Evolutionary conservation across 1,140 invertebrate genomes (phyloP).

Genomic region (Thaumatotibia leucotreta): DNA sequence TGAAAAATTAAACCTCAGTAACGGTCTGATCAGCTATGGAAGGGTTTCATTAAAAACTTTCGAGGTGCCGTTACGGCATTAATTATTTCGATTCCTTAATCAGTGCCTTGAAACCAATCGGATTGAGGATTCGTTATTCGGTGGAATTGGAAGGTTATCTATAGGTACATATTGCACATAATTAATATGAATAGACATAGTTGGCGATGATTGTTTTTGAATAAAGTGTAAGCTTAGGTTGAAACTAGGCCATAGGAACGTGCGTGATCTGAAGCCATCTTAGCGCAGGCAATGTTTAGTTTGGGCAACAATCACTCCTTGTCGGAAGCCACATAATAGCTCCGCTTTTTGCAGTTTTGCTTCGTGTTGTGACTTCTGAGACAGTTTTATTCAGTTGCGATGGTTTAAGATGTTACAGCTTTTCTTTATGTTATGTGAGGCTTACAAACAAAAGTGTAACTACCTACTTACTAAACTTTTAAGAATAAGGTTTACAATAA

Average conservation of each 20-base stretch:
- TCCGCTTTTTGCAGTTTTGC: not conserved
- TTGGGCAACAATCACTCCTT: not conserved
- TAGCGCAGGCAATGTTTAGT: not conserved
- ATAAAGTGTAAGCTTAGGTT: not conserved
- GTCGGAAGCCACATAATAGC: not conserved
- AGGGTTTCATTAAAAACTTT: conserved; percentile 43
- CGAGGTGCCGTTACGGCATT: conserved; percentile 29
- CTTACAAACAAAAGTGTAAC: too few species aligned
- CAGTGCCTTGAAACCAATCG: conserved; percentile 17
- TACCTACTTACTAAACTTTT: too few species aligned
- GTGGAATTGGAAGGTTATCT: not conserved
- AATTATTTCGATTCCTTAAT: conserved; percentile 30
- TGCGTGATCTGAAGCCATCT: not conserved
- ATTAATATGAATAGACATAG: not conserved
- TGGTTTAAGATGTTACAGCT: conserved; percentile 2
- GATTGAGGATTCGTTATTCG: conserved; percentile 16
- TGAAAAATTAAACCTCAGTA: conserved; percentile 47
- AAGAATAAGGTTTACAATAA: too few species aligned
- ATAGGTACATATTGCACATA: not conserved
- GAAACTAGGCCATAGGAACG: not conserved
- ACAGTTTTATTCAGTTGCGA: not conserved
- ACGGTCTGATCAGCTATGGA: conserved; percentile 26
- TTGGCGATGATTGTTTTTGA: too few species aligned
- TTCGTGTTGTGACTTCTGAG: not conserved
- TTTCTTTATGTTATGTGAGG: too few species aligned